A percentile compares a stretch with the other conserved stretches of the same genome.
These are phyloP conservation scores for Prunella strophiata DNA, from an alignment of 2,797 vertebrate species.

Conservation along the genomic window DNA sequence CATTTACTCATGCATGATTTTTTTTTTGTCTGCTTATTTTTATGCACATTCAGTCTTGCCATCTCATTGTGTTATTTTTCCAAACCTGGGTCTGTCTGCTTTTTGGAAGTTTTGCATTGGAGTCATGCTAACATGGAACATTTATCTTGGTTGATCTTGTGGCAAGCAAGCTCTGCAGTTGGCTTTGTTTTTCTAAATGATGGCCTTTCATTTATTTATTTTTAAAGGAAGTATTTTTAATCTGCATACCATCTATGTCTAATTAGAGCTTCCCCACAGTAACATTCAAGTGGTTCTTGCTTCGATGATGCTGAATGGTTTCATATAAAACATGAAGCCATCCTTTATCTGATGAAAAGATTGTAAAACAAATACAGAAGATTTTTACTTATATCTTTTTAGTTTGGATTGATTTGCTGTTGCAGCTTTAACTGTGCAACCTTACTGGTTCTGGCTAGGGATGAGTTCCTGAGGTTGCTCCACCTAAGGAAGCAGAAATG, in stretches of 20 bases:
- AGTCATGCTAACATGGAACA: not conserved
- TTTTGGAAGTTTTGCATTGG: not conserved
- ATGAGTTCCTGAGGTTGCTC: not conserved
- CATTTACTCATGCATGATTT: not conserved
- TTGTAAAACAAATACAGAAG: not conserved
- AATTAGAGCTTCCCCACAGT: not conserved
- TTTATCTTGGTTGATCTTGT: not conserved
- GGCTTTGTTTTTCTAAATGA: not conserved
- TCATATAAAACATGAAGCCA: not conserved
- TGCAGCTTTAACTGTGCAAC: not conserved
- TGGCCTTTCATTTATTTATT: not conserved
- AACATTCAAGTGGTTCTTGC: not conserved
- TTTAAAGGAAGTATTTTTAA: not conserved
- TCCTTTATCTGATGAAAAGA: not conserved
- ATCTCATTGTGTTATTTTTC: not conserved
- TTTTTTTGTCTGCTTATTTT: constrained; percentile 25
- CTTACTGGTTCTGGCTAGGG: not conserved
- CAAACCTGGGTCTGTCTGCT: not conserved
- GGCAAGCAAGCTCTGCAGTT: not conserved
- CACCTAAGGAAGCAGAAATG: not conserved
- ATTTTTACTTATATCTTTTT: not conserved
- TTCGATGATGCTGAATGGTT: not conserved
- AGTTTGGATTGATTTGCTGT: not conserved
- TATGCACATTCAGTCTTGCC: not conserved
- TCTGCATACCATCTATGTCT: not conserved